Evolutionary conservation across 1,140 invertebrate species (phyloP).

Genomic region (Ceratosolen solmsi): DNA sequence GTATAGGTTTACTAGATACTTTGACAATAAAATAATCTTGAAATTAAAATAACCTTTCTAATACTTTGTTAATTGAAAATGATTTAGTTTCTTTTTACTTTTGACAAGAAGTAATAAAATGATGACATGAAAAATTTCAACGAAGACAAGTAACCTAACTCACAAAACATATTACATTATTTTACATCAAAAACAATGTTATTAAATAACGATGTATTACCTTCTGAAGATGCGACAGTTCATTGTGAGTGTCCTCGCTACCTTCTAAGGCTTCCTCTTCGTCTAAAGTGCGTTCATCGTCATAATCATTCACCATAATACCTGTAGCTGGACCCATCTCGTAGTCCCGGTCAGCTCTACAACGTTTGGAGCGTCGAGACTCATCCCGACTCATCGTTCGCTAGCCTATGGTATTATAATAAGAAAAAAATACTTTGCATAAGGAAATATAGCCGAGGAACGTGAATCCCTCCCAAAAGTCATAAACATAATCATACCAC

Average conservation of each 20-base stretch:
- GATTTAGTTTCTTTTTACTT: no score
- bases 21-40: no score
- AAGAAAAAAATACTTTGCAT: not conserved
- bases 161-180: no score
- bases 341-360: slow-evolving; percentile 71
- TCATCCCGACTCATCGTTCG: slow-evolving; percentile 44
- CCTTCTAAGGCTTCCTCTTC: slow-evolving; percentile 96
- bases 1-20: no score
- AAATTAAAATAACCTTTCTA: no score
- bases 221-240: slow-evolving; percentile 89
- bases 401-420: not conserved
- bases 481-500: not conserved
- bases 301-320: slow-evolving; percentile 97
- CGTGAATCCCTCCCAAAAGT: not conserved
- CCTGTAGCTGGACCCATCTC: slow-evolving; percentile 85
- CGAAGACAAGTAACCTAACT: no score
- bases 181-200: not conserved
- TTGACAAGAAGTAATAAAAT: no score
- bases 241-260: slow-evolving; percentile 88
- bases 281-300: slow-evolving; percentile 95
- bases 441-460: not conserved
- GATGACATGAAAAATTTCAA: no score
- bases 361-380: slow-evolving; percentile 50
- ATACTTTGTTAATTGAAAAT: not conserved
- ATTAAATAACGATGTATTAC: slow-evolving; percentile 71